Base-by-base conservation (phyloP, 2,888 invertebrate genomes). In the Agonopterix arenella region DNA sequence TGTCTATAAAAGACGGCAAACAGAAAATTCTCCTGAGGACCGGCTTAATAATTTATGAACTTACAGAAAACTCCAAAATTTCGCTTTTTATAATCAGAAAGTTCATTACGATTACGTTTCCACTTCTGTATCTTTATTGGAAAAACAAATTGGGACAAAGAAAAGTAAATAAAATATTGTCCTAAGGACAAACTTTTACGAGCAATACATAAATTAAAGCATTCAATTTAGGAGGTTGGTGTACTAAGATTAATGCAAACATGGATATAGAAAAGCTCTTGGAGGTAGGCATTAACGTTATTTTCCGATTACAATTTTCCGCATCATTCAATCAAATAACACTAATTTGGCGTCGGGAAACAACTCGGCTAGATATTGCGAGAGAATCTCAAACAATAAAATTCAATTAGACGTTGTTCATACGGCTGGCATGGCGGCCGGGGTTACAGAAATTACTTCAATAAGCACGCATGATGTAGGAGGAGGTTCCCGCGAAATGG, bases 401-500 rank as follows among this genome's bases (percentile, higher is more conserved):
- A 68, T 62, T 69, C 60, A 66, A 66, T 68, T 64, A 69, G 60
- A 65, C 58, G 61, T 59, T 63, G 60, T 58, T 58, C 63, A 62
- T 64, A 67, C 28, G 28, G 28, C 68, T 11, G 43, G n/a, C n/a
- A n/a, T n/a, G n/a, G 42, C 42, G 40, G 9, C 9, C 72, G 72
- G 75, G 69, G 73, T 71, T 73, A 77, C 78, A 80, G 76, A 81
- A 85, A 84, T 84, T 76, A 81, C 78, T 79, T 74, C 77, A 82
- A 84, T 88, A 85, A 84, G 76, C 80, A 88, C 88, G 88, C 88
- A 84, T 86, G 83, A 85, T 81, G 84, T 70, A 84, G 81, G 78
- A 80, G 77, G 73, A 72, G 73, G 76, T 73, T 68, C 68, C 74
- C 80, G 80, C 82, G 84, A 78, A 85, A 82, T 73, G 83, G 80